These are phyloP conservation scores for Orestias chungarensis DNA, from an alignment of 2,797 vertebrate species.

Conservation along the genomic window DNA sequence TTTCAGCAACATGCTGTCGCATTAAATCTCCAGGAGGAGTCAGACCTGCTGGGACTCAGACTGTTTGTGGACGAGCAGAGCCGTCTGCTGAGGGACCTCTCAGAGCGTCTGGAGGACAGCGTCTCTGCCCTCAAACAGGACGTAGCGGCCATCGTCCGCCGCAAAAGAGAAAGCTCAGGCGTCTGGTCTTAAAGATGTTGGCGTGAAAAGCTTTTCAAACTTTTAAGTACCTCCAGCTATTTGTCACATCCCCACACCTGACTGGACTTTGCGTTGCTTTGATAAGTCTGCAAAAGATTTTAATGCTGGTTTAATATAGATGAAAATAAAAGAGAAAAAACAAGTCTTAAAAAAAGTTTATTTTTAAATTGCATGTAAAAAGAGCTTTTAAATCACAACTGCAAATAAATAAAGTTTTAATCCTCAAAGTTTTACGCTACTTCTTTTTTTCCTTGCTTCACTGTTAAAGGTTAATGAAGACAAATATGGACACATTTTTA, in stretches of 20 bases:
- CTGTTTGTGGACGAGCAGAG: constrained; percentile 83
- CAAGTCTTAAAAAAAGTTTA: constrained; percentile 63
- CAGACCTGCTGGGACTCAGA: constrained; percentile 79
- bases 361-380: constrained; percentile 70
- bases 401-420: constrained; percentile 74
- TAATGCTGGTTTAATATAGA: not conserved
- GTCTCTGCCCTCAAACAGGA: constrained; percentile 87
- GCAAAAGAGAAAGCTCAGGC: constrained; percentile 82
- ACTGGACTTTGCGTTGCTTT: not conserved
- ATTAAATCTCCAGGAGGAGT: constrained; percentile 81
- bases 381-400: constrained; percentile 54
- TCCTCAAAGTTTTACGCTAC: constrained; percentile 47
- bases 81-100: constrained; percentile 83
- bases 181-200: constrained; percentile 66
- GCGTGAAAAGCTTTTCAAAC: not conserved
- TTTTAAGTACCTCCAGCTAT: not conserved
- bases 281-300: not conserved
- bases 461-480: not conserved
- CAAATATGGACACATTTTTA: not conserved
- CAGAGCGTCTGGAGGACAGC: constrained; percentile 84
- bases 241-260: not conserved
- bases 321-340: not conserved
- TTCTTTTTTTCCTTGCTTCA: constrained; percentile 9
- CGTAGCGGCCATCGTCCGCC: constrained; percentile 85
- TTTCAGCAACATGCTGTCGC: not conserved